Evolutionary conservation across 2,888 invertebrate species (phyloP).

Genomic region (Drosophila pegasa): DNA sequence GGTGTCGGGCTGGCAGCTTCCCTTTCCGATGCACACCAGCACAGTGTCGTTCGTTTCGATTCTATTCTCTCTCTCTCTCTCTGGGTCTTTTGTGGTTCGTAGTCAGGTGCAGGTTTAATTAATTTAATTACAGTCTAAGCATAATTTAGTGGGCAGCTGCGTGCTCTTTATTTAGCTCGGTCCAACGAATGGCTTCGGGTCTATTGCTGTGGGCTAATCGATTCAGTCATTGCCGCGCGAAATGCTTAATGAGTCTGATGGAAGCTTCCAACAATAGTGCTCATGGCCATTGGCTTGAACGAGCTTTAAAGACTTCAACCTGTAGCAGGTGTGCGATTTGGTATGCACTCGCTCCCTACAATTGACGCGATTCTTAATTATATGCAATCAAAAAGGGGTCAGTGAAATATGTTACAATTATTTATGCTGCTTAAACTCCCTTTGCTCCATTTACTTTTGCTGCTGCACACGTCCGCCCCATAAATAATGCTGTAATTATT

Average conservation of each 20-base stretch:
- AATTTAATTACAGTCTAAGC: slow-evolving; percentile 83
- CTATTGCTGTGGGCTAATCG: slow-evolving; percentile 58
- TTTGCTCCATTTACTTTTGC: neutral
- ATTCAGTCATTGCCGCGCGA: slow-evolving; percentile 32
- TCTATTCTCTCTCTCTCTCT: slow-evolving; percentile 43
- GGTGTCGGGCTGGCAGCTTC: neutral
- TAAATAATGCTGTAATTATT: slow-evolving; percentile 78
- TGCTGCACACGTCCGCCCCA: slow-evolving; percentile 65
- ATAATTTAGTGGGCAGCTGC: slow-evolving; percentile 77
- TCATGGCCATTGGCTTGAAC: slow-evolving; percentile 29
- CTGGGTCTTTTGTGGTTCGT: slow-evolving; percentile 41
- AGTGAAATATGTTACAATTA: slow-evolving; percentile 57
- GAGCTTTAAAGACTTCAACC: slow-evolving; percentile 30
- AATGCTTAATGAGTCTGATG: slow-evolving; percentile 46
- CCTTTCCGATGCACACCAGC: neutral
- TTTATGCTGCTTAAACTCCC: slow-evolving; percentile 14
- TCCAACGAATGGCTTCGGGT: neutral
- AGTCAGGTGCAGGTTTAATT: slow-evolving; percentile 80
- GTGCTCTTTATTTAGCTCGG: slow-evolving; percentile 60
- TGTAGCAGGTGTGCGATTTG: slow-evolving; percentile 18
- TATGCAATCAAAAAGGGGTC: slow-evolving; percentile 39
- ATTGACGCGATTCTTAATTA: slow-evolving; percentile 55
- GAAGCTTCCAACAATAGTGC: slow-evolving; percentile 2
- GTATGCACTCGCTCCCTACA: slow-evolving; percentile 23
- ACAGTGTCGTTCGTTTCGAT: slow-evolving; percentile 45